Evolutionary conservation across 2,888 invertebrate genomes (phyloP).

Genomic region (Bombylius discolor): DNA sequence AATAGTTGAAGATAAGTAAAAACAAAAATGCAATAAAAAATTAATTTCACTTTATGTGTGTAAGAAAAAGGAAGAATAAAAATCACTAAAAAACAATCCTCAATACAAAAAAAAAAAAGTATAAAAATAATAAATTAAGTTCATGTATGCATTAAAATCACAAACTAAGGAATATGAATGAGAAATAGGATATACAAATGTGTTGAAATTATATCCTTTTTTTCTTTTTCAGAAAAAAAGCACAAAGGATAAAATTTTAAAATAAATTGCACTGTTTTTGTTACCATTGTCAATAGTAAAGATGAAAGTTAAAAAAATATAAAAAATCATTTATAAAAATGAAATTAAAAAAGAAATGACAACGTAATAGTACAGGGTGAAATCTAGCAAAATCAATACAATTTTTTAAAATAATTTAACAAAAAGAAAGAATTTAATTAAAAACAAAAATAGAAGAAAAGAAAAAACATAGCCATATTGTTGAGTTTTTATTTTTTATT

Average conservation of each 20-base stretch:
- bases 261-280: neutral
- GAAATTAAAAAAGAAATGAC: neutral
- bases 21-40: neutral
- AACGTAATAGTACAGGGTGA: neutral
- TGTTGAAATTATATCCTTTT: too few relatives aligned
- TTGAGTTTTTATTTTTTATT: conserved; percentile 1
- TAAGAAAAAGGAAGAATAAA: too few relatives aligned
- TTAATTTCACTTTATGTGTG: neutral
- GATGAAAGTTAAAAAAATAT: neutral
- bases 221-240: too few relatives aligned
- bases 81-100: too few relatives aligned
- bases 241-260: neutral
- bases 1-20: neutral
- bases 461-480: neutral
- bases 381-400: neutral
- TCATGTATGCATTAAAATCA: too few relatives aligned
- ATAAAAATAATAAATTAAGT: too few relatives aligned
- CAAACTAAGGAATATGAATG: too few relatives aligned
- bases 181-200: too few relatives aligned
- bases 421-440: neutral
- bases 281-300: neutral
- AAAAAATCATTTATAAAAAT: neutral
- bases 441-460: neutral
- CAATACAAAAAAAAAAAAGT: too few relatives aligned
- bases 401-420: neutral